These are phyloP conservation scores for Drosophila punjabiensis DNA, from an alignment of 1,140 invertebrate genomes.

Conservation along the genomic window DNA sequence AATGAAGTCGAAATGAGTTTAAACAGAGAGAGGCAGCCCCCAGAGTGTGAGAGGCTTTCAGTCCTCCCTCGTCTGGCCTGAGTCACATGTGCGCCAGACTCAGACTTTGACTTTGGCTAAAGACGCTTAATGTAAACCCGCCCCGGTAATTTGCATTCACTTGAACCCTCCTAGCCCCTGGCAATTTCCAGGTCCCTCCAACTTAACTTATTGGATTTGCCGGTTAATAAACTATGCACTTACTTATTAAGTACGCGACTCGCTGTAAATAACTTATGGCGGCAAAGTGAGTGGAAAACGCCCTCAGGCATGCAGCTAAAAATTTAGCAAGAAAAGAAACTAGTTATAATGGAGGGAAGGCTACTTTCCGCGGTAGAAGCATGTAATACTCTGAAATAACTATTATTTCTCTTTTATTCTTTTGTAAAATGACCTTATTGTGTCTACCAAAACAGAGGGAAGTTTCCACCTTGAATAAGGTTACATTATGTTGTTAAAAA, in stretches of 20 bases:
- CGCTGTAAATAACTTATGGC: slow-evolving; percentile 52
- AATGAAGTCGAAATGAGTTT: slow-evolving; percentile 77
- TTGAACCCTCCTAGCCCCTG: neutral
- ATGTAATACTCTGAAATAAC: neutral
- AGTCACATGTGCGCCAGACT: slow-evolving; percentile 66
- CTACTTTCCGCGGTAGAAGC: neutral
- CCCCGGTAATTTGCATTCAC: slow-evolving; percentile 62
- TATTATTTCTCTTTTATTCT: neutral
- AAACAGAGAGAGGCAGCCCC: slow-evolving; percentile 32
- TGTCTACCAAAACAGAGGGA: neutral
- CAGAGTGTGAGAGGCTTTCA: slow-evolving; percentile 1
- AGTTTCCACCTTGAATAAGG: neutral
- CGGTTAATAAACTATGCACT: slow-evolving; percentile 74
- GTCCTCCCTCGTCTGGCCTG: slow-evolving; percentile 29
- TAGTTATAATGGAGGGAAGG: neutral
- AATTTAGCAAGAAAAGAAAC: slow-evolving; percentile 9
- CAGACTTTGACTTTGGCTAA: slow-evolving; percentile 29
- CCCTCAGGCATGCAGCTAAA: slow-evolving; percentile 40
- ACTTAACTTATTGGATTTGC: slow-evolving; percentile 80
- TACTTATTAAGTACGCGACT: slow-evolving; percentile 63
- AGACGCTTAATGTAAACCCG: slow-evolving; percentile 33
- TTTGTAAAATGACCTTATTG: neutral
- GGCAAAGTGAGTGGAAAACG: slow-evolving; percentile 30
- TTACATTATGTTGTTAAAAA: neutral
- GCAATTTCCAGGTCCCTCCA: slow-evolving; percentile 29